phyloP scores from a whole-genome alignment of 2,113 vertebrate genomes.

The Pomatorhinus ruficollis region DNA sequence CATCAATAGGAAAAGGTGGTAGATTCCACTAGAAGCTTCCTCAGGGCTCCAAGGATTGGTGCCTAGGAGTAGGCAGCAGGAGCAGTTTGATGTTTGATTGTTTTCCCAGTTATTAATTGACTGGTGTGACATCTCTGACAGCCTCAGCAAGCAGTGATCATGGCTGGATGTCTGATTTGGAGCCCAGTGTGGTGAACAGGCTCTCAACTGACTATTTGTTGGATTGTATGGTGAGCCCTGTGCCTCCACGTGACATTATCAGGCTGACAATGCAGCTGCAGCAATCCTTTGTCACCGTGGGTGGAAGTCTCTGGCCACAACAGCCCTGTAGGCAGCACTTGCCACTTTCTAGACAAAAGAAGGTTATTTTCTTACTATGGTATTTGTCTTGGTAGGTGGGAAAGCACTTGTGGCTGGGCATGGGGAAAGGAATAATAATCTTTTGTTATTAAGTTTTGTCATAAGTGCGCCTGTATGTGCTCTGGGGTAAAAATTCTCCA shows the following conservation, averaged over 20 bases:
- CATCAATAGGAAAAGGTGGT: not conserved
- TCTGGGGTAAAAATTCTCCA: not conserved
- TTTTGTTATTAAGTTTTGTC: not conserved
- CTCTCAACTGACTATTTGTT: not conserved
- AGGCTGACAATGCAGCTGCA: not conserved
- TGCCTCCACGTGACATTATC: not conserved
- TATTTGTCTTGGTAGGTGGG: constrained; percentile 13
- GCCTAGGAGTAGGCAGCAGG: fast-evolving
- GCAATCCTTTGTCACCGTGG: not conserved
- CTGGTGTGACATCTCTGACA: not conserved
- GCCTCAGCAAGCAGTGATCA: not conserved
- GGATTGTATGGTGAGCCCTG: not conserved
- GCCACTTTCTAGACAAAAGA: not conserved
- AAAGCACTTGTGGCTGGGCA: not conserved
- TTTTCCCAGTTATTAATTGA: not conserved
- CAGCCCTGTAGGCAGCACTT: not conserved
- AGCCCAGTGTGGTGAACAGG: not conserved
- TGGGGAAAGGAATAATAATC: not conserved
- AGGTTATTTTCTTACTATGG: not conserved
- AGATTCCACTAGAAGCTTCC: not conserved
- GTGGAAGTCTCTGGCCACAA: not conserved
- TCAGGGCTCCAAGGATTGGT: not conserved
- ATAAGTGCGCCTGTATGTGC: not conserved
- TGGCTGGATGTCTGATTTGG: not conserved
- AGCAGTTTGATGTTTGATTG: not conserved